Base-by-base conservation (phyloP, 2,797 vertebrate genomes). In the Nyctalus aviator region DNA sequence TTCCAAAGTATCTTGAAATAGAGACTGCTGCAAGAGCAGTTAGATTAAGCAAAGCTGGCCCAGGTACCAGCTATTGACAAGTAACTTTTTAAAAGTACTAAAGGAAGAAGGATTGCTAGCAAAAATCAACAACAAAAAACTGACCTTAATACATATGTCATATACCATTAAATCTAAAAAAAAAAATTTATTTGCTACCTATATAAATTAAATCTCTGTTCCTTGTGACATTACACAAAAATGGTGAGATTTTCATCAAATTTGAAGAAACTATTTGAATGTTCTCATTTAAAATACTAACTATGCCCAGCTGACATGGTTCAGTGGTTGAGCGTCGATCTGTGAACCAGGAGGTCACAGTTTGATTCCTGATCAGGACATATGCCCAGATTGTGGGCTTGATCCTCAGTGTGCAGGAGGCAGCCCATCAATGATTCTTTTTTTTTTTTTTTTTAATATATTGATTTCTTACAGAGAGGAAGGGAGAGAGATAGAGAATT, bases 1-100 rank as follows among this genome's bases (percentile, higher is more conserved):
- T 95, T 84, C 68, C 77, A 83, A 95, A 83, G 13, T 78, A 69
- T 84, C 69, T 88, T 93, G 84, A 95, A 69, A 78, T 75, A 91
- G 21, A 50, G 64, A 93, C 37, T 95, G 21, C n/a, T 71, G 1
- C 66, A 84, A 91, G 88, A 50, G 84, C 17, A 90, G 30, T 68
- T 18, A 68, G 15, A 50, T 86, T 79, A 93, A 92, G 23, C 15
- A 90, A 93, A 93, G 8, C 57, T 92, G 46, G 85, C 76, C 84
- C 81, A 84, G 5, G 6, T 85, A 71, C 59, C 37, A 87, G 46
- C 25, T 90, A 90, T 73, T 93, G 84, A 85, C 77, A 91, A 87
- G 94, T 88, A 96, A 46, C 53, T 48, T 73, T 44, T 25, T 17
- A 55, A 87, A 89, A 84, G 12, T 75, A 37, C 41, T 62, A 64